Base-by-base conservation (phyloP, 2,797 vertebrate species). In the Carduelis carduelis region DNA sequence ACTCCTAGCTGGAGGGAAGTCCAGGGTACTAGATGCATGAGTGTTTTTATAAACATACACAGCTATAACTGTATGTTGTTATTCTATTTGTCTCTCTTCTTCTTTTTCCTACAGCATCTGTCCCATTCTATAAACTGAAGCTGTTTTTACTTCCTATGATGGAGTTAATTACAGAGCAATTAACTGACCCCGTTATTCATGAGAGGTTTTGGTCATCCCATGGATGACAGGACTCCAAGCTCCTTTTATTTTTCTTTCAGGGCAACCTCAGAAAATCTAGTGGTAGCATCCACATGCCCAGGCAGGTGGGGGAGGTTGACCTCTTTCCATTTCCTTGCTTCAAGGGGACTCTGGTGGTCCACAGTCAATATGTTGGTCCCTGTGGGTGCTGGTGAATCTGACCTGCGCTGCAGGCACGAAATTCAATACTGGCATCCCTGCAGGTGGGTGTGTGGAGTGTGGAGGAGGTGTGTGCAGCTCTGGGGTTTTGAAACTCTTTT, bases 381-480 rank as follows among this genome's bases (percentile, higher is more conserved):
- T 65, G 56, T 74, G 80, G 28, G 8, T 46, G 34, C 4, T 49
- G n/a, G 32, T 78, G 59, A 53, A n/a, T 47, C 34, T 0, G 4
- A 59, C 41, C 49, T 34, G 44, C 1, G 0, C 41, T 74, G 30
- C 52, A 72, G 64, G 20, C 50, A 59, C 0, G 35, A 34, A 65
- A 65, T 37, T 76, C 37, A 13, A 14, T 9, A 8, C 13, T 1
- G 1, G 18, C 2, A 1, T 32, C 56, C 6, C 59, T 46, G 43
- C 0, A 0, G 20, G 16, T 6, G 0, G 27, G 46, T 50, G 35
- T 0, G 3, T 22, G 43, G 41, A 74, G 35, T 0, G 3, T 22
- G 43, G 41, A 74, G 30, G 49, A 74, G 43, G 21, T 1, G 3
- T 10, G 4, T 65, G 64, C 11, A 72, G 24, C 61, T 46, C 59